phyloP scores from a whole-genome alignment of 2,113 vertebrate species.

The Platichthys stellatus region DNA sequence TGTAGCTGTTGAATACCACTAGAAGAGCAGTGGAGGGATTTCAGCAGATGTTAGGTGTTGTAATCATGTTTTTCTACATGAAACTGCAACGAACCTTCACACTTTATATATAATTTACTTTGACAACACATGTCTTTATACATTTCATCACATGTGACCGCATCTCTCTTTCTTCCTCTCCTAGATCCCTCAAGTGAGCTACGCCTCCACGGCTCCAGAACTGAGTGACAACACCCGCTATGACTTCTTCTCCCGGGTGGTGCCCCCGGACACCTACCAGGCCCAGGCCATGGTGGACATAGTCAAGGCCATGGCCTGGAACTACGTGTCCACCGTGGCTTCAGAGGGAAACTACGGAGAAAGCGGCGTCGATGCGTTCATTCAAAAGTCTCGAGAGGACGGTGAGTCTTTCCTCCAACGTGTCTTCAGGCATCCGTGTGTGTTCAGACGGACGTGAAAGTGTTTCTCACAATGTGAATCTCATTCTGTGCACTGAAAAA shows the following conservation, averaged over 20 bases:
- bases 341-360: constrained; percentile 96
- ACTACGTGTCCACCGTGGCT: constrained; percentile 95
- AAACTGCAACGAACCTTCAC: background rate
- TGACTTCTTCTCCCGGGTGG: constrained; percentile 96
- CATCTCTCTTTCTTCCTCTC: background rate
- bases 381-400: constrained; percentile 94
- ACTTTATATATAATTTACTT: background rate
- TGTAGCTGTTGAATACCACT: constrained; percentile 18
- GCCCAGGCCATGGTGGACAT: constrained; percentile 98
- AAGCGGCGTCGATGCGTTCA: constrained; percentile 95
- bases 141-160: constrained; percentile 8
- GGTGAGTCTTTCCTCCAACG: constrained; percentile 83
- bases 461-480: background rate
- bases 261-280: constrained; percentile 95
- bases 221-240: constrained; percentile 97
- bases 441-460: constrained; percentile 13
- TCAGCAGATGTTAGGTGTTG: constrained; percentile 52
- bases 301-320: constrained; percentile 94
- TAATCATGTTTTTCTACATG: constrained; percentile 1
- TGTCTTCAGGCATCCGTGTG: background rate
- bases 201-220: constrained; percentile 94
- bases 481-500: background rate
- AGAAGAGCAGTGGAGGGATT: constrained; percentile 26
- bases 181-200: constrained; percentile 97
- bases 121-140: background rate